Evolutionary conservation across 1,140 invertebrate species (phyloP), one percentile per base, ranked within the genome.

Genomic region (Vollenhovia emeryi): DNA sequence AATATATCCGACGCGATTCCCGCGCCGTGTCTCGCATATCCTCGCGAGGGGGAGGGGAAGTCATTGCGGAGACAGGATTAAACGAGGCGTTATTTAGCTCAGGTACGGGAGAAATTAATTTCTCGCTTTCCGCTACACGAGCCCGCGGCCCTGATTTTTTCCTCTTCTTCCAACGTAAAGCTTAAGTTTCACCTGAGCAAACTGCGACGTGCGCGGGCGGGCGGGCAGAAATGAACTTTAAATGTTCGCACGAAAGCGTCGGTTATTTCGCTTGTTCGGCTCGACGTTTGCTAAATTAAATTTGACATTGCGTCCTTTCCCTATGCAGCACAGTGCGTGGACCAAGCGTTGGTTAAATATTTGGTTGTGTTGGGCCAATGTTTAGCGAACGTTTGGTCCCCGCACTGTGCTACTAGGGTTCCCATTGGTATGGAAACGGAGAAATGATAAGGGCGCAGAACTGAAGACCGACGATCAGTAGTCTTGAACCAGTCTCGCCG

Each of bases 81-180:
- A 74, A 57, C 6, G 30, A 21, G 2, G 9, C 36, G 24, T 62
- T 62, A 43, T 60, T 76, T 60, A 60, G 18, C 74, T 76, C 55
- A 62, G 24, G 15, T 59, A 40, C 52, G 40, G n/a, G 27, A 45
- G 36, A 18, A 76, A 43, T 76, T 76, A n/a, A 33, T 45, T 30
- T 62, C 15, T 60, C 40, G 18, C 40, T 36, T 60, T 78, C 21
- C 9, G 3, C 21, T 27, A 15, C 27, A 27, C n/a, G n/a, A n/a
- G 11, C 52, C 40, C 4, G n/a, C 13, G 18, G 4, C 4, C 21
- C n/a, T 55, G 36, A 13, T 50, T 71, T 50, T n/a, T 7, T 4
- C 11, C 7, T 9, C 15, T 43, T 33, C 27, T 59, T 21, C 3
- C 13, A 62, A 50, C 27, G 8, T 33, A 50, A 66, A 36, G 21